Evolutionary conservation across 2,113 vertebrate species (phyloP).

Genomic region (Campylomormyrus numenius): DNA sequence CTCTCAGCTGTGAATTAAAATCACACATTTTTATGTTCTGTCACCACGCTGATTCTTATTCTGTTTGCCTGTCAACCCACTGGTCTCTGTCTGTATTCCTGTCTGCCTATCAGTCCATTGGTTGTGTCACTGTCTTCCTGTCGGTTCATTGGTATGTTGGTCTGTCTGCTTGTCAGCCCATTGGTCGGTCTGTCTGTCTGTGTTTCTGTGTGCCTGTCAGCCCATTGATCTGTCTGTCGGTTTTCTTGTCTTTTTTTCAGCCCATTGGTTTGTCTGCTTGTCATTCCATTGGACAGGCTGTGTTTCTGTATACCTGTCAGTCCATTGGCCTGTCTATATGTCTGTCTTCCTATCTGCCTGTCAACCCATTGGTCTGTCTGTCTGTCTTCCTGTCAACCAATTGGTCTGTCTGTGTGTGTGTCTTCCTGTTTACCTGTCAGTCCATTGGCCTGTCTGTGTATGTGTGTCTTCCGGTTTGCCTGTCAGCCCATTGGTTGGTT

Average conservation of each 20-base stretch:
- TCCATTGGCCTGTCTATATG: neutral
- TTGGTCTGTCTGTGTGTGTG: neutral
- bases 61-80: neutral
- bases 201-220: neutral
- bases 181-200: neutral
- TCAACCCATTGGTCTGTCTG: neutral
- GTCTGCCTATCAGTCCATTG: neutral
- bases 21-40: neutral
- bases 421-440: neutral
- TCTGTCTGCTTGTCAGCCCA: neutral
- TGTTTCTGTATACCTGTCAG: neutral
- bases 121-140: neutral
- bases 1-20: neutral
- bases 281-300: neutral
- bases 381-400: neutral
- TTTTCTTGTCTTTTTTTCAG: neutral
- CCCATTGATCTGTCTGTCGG: neutral
- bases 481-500: neutral
- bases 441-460: neutral
- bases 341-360: neutral
- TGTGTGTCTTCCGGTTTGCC: neutral
- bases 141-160: neutral
- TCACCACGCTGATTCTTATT: neutral
- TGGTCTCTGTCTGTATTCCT: neutral
- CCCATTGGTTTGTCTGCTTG: neutral